Conservation (phyloP, 2,113 vertebrate species). For the Neolamprologus tretocephalus region DNA sequence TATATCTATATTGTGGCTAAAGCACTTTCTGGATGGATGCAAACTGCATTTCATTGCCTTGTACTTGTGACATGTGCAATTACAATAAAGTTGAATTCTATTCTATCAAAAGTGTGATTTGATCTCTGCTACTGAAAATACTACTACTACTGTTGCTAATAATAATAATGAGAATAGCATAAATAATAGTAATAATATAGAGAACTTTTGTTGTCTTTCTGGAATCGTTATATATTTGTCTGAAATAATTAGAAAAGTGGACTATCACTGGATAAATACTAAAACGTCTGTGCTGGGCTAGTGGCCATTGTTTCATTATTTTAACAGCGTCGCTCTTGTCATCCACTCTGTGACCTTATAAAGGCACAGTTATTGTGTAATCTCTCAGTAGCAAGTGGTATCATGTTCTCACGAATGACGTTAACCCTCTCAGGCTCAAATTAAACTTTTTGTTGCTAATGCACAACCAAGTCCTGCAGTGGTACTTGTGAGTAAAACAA, state of each 20-base stretch:
- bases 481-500: too few relatives aligned
- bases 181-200: background rate
- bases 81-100: background rate
- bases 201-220: background rate
- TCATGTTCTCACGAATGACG: background rate
- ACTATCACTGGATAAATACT: background rate
- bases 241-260: background rate
- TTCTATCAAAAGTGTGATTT: background rate
- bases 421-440: background rate
- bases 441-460: too few relatives aligned
- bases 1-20: too few relatives aligned
- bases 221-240: background rate
- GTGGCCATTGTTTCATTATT: background rate
- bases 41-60: background rate
- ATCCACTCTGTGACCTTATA: background rate
- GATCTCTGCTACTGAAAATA: background rate
- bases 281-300: background rate
- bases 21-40: background rate
- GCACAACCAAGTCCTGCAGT: fast-evolving
- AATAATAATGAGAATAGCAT: background rate
- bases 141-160: background rate
- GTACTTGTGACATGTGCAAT: background rate
- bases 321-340: background rate
- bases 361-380: background rate
- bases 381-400: background rate